phyloP scores from a whole-genome alignment of 2,113 vertebrate species.

The Salvator merianae region DNA sequence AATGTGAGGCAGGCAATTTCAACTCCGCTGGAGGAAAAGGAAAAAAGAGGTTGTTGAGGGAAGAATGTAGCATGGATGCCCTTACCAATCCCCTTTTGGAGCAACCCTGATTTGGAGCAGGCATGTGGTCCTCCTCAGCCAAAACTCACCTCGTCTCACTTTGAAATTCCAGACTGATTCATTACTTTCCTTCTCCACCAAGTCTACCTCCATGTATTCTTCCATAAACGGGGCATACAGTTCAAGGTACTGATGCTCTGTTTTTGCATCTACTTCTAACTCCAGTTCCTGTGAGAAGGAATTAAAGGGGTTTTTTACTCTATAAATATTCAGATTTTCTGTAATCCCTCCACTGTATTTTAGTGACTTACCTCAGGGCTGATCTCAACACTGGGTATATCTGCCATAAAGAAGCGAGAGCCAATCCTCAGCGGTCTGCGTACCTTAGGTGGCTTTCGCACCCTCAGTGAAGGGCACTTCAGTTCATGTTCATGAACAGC shows the following conservation, averaged over 20 bases:
- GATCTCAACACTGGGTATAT: background rate
- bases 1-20: background rate
- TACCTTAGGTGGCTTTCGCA: conserved; percentile 41
- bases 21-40: background rate
- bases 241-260: conserved; percentile 49
- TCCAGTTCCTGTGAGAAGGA: conserved; percentile 44
- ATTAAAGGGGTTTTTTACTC: no score
- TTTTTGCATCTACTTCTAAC: conserved; percentile 35
- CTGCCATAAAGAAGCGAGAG: conserved; percentile 33
- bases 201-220: conserved; percentile 11
- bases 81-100: background rate
- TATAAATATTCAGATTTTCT: no score
- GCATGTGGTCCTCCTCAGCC: background rate
- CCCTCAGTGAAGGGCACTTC: conserved; percentile 25
- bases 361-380: background rate
- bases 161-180: conserved; percentile 40
- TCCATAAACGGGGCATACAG: conserved; percentile 10
- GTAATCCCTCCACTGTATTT: background rate
- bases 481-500: background rate
- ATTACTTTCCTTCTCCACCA: conserved; percentile 3
- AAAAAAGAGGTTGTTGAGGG: background rate
- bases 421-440: conserved; percentile 18
- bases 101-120: background rate
- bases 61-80: background rate
- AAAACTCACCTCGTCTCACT: conserved; percentile 46